Evolutionary conservation across 2,797 vertebrate genomes (phyloP).

Genomic region (Vipera latastei): DNA sequence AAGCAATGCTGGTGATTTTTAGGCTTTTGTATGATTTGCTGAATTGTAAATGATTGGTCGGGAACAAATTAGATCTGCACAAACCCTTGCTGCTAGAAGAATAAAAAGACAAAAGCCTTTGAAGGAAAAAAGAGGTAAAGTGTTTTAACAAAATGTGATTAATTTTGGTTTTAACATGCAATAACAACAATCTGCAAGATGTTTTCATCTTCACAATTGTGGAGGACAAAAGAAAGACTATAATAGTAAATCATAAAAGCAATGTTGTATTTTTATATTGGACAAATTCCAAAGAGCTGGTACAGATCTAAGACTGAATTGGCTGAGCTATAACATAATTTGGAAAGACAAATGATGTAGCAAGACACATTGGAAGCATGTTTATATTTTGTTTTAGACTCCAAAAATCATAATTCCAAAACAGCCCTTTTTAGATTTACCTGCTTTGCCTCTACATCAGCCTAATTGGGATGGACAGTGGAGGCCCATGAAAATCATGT

Average conservation of each 20-base stretch:
- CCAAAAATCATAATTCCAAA: neutral
- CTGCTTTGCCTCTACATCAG: neutral
- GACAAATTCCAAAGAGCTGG: neutral
- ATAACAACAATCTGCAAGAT: slow-evolving; percentile 11
- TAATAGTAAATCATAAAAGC: slow-evolving; percentile 10
- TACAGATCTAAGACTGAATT: neutral
- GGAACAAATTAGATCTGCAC: slow-evolving; percentile 36
- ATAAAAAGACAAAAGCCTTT: slow-evolving; percentile 24
- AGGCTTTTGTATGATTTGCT: slow-evolving; percentile 21
- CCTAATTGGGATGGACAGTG: neutral
- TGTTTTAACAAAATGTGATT: slow-evolving; percentile 27
- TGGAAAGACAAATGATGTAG: neutral
- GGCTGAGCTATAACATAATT: neutral
- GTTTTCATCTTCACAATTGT: neutral
- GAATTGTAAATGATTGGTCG: slow-evolving; percentile 43
- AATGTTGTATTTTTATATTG: slow-evolving; percentile 12
- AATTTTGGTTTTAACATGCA: slow-evolving; percentile 15
- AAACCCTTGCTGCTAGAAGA: neutral
- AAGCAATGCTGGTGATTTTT: slow-evolving; percentile 32
- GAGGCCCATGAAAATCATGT: neutral
- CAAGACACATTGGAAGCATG: neutral
- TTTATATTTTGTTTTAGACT: neutral
- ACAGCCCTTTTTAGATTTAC: neutral
- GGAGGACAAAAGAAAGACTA: neutral
- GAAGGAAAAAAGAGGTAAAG: slow-evolving; percentile 25